Evolutionary conservation across 2,888 invertebrate genomes (phyloP), one percentile per base, ranked within the genome.

Genomic region (Conistra vaccinii): DNA sequence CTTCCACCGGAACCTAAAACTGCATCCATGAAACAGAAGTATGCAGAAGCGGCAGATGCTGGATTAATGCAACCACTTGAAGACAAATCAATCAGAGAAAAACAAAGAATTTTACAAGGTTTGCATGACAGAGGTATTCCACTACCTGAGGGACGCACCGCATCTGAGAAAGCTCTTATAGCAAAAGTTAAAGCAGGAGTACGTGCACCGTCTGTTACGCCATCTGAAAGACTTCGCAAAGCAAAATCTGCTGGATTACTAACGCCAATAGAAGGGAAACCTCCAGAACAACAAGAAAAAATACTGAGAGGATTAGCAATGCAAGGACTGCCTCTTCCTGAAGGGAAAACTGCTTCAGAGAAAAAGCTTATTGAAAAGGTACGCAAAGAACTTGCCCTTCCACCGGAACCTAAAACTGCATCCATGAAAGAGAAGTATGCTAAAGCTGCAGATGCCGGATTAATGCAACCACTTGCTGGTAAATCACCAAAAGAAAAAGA

Each of bases 341-440:
- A n/a, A n/a, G n/a, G n/a, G n/a, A n/a, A n/a, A n/a, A n/a, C n/a
- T n/a, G n/a, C n/a, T n/a, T n/a, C n/a, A n/a, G n/a, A n/a, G n/a
- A n/a, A n/a, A n/a, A n/a, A n/a, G n/a, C n/a, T n/a, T n/a, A n/a
- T n/a, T n/a, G n/a, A n/a, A n/a, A n/a, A n/a, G n/a, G n/a, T n/a
- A n/a, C n/a, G n/a, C n/a, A n/a, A n/a, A n/a, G n/a, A n/a, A n/a
- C n/a, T n/a, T n/a, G n/a, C n/a, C n/a, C n/a, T n/a, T n/a, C n/a
- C n/a, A n/a, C n/a, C n/a, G n/a, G n/a, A n/a, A n/a, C n/a, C n/a
- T n/a, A n/a, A n/a, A n/a, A n/a, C n/a, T n/a, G n/a, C n/a, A n/a
- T n/a, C n/a, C n/a, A n/a, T n/a, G n/a, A n/a, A n/a, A 60, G 1
- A 73, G 2, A 73, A 73, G 14, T 39, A 73, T 1, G 73, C 73